Evolutionary conservation across 2,113 vertebrate genomes (phyloP).

Genomic region (Hemiscyllium ocellatum): DNA sequence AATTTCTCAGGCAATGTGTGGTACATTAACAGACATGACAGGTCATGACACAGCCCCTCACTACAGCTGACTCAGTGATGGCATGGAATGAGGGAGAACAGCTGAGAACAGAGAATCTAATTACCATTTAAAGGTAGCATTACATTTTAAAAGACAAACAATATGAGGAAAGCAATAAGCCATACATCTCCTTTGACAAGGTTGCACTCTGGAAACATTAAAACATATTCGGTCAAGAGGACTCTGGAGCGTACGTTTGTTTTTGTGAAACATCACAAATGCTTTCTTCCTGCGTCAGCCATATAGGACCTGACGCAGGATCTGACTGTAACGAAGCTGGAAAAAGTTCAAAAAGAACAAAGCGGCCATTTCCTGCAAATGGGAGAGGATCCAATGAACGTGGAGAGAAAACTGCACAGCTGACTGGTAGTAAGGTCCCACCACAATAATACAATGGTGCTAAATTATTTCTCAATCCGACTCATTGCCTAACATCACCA

Average conservation of each 20-base stretch:
- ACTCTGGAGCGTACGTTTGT: neutral
- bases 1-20: neutral
- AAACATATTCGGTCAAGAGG: neutral
- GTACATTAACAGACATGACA: neutral
- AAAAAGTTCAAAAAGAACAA: neutral
- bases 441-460: neutral
- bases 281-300: neutral
- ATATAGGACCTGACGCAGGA: neutral
- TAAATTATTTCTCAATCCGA: constrained; percentile 2
- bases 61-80: neutral
- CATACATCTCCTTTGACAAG: neutral
- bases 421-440: neutral
- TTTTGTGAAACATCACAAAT: neutral
- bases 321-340: neutral
- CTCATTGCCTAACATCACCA: neutral
- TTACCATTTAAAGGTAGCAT: neutral
- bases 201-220: neutral
- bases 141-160: neutral
- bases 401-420: neutral
- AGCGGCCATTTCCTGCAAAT: constrained; percentile 9
- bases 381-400: neutral
- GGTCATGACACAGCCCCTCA: neutral
- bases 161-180: neutral
- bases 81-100: neutral
- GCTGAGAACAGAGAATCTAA: too few relatives aligned